These are phyloP conservation scores for Zeugodacus cucurbitae DNA, from an alignment of 1,140 invertebrate species.

Conservation along the genomic window DNA sequence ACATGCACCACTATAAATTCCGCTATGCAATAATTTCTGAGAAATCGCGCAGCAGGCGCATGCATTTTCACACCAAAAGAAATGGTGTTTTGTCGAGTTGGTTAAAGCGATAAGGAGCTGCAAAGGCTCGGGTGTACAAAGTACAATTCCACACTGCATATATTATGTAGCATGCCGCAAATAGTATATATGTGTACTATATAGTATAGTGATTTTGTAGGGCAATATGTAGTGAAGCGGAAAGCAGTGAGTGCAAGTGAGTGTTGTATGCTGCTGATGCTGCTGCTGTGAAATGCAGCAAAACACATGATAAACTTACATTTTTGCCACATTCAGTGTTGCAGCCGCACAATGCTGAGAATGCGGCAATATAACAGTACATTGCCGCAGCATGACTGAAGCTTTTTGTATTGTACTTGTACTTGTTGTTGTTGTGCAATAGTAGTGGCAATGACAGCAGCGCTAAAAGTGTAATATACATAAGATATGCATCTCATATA, in stretches of 20 bases:
- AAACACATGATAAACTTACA: not conserved
- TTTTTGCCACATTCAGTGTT: conserved; percentile 21
- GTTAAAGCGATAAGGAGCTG: conserved; percentile 21
- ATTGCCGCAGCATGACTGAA: not conserved
- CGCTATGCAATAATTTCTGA: not conserved
- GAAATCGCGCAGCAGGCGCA: conserved; percentile 27
- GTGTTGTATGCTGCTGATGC: not conserved
- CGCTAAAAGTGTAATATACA: not conserved
- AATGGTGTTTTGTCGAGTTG: not conserved
- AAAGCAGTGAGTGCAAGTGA: not conserved
- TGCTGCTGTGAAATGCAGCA: not conserved
- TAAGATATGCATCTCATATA: not conserved
- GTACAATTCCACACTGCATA: not conserved
- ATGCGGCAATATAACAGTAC: conserved; percentile 36
- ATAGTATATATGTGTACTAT: not conserved
- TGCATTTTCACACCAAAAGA: conserved; percentile 23
- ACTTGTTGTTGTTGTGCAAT: not conserved
- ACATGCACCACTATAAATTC: conserved; percentile 13
- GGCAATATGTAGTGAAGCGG: conserved; percentile 18
- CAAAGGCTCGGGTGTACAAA: not conserved
- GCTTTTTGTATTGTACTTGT: not conserved
- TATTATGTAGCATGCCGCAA: too few species aligned
- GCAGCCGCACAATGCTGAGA: conserved; percentile 13
- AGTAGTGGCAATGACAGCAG: conserved; percentile 14
- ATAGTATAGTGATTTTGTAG: conserved; percentile 8